phyloP scores from a whole-genome alignment of 2,888 invertebrate species.

The Pseudococcus longispinus region DNA sequence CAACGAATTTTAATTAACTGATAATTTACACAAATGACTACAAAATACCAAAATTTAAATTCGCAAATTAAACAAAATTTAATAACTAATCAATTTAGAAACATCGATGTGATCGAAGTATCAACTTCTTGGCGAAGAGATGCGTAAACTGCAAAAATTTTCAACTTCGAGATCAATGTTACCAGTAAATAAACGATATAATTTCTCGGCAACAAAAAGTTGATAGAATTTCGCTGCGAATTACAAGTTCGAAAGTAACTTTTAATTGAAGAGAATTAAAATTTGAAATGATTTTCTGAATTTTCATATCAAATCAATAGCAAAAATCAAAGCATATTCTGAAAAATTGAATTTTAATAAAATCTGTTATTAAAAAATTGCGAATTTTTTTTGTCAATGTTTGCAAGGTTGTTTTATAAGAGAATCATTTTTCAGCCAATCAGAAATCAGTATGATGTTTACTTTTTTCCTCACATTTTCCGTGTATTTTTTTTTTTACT shows the following conservation, averaged over 20 bases:
- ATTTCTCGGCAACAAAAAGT: not conserved
- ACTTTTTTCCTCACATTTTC: not conserved
- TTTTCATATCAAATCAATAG: not conserved
- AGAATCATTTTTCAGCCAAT: not conserved
- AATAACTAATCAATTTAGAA: slow-evolving; percentile 17
- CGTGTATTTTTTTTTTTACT: not conserved
- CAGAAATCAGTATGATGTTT: not conserved
- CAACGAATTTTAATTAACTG: slow-evolving; percentile 2
- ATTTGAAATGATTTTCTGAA: not conserved
- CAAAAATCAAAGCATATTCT: no score
- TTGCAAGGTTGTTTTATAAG: not conserved
- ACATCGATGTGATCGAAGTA: slow-evolving; percentile 28
- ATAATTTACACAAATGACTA: not conserved
- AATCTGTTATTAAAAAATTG: not conserved
- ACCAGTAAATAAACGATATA: not conserved
- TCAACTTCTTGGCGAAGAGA: slow-evolving; percentile 22
- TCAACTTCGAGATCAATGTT: slow-evolving; percentile 1
- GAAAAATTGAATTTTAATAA: not conserved
- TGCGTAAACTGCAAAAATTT: slow-evolving; percentile 40
- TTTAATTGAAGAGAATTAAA: not conserved
- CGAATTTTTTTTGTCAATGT: not conserved
- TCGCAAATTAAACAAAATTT: not conserved
- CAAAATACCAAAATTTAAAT: not conserved
- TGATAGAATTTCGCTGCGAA: not conserved
- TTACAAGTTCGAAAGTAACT: not conserved